phyloP scores from a whole-genome alignment of 2,797 vertebrate genomes.

The Synaphobranchus kaupii region DNA sequence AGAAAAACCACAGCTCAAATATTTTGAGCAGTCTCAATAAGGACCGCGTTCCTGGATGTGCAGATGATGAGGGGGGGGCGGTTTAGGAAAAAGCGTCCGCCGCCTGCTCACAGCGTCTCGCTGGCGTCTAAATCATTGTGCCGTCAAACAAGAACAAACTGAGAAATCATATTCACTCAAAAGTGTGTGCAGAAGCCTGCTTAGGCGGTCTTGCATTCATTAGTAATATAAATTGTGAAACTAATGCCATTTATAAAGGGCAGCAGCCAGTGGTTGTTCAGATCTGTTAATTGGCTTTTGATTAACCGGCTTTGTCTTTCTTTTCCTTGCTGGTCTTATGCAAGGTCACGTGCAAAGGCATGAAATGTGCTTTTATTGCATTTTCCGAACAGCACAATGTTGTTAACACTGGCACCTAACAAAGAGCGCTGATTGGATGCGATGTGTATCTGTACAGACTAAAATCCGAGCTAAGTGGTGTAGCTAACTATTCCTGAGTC shows the following conservation, averaged over 20 bases:
- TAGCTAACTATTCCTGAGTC: constrained; percentile 2
- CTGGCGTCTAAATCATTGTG: not conserved
- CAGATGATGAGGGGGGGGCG: not conserved
- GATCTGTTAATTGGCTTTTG: not conserved
- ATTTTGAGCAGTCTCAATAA: not conserved
- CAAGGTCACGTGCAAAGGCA: not conserved
- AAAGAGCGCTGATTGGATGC: not conserved
- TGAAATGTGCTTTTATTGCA: not conserved
- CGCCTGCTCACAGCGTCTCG: not conserved
- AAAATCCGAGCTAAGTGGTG: constrained; percentile 4
- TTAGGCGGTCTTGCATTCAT: too few relatives aligned
- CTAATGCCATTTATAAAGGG: not conserved
- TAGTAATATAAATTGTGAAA: not conserved
- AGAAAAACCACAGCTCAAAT: constrained; percentile 3
- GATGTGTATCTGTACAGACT: constrained; percentile 25
- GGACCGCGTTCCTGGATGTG: not conserved
- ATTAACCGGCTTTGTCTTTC: not conserved
- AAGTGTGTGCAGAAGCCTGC: not conserved
- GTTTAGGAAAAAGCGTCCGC: not conserved
- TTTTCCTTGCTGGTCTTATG: not conserved
- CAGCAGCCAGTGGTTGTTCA: not conserved
- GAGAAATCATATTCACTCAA: not conserved
- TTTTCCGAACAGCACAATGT: not conserved
- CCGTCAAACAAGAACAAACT: not conserved
- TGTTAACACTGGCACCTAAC: not conserved